Percentiles rank a stretch among this genome's conserved stretches.
Evolutionary conservation across 92 coral and sea anemone species (phyloP).

Genomic region (Siderastrea siderea): DNA sequence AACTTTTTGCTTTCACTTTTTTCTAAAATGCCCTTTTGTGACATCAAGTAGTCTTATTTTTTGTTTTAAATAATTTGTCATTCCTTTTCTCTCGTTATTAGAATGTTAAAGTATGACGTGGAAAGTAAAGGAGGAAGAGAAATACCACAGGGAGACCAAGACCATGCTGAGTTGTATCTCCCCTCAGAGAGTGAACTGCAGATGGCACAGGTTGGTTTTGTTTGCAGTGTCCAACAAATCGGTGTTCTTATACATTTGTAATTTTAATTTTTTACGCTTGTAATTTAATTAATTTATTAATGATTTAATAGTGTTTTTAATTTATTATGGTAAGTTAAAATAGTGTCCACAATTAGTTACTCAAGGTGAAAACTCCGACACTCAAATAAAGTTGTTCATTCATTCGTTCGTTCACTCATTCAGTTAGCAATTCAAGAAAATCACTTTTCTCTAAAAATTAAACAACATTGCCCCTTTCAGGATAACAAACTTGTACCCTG

Average conservation of each 20-base stretch:
- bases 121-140: conserved; percentile 26
- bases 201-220: conserved; percentile 67
- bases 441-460: too few relatives aligned
- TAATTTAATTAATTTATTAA: too few relatives aligned
- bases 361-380: too few relatives aligned
- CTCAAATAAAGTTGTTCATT: too few relatives aligned
- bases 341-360: too few relatives aligned
- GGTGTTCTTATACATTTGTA: not conserved
- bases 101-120: conserved; percentile 34
- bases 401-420: too few relatives aligned
- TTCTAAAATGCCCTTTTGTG: not conserved
- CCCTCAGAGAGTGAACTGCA: conserved; percentile 76
- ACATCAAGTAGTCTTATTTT: not conserved
- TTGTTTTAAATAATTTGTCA: too few relatives aligned
- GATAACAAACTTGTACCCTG: too few relatives aligned
- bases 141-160: conserved; percentile 42
- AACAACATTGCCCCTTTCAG: too few relatives aligned
- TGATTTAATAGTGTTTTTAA: too few relatives aligned
- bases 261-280: not conserved
- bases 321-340: too few relatives aligned
- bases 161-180: conserved; percentile 30
- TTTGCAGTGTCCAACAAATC: not conserved
- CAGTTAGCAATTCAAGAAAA: too few relatives aligned
- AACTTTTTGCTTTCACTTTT: not conserved
- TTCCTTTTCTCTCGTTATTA: not conserved